Base-by-base conservation (phyloP, 2,888 invertebrate genomes). In the Antitype chi region DNA sequence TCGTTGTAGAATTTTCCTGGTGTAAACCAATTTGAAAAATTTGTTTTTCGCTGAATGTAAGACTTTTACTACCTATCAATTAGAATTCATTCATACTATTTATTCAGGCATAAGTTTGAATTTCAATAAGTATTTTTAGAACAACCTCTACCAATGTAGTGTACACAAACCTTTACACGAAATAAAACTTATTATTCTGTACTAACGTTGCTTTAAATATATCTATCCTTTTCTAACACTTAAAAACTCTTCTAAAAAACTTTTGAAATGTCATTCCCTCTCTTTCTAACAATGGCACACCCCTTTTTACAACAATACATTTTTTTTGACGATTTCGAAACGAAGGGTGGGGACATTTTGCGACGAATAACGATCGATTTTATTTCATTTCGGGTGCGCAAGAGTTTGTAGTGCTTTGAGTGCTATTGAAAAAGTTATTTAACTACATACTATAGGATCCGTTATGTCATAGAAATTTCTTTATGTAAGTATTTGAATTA, bases 201-300 rank as follows among this genome's bases (percentile, higher is more conserved):
- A 59, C 28, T 11, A 78, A 69, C 67, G 55, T 68, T 79, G 43
- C 32, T 2, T 78, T 77, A 74, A 75, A 75, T 81, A 87, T 77
- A 83, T 74, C 84, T 74, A 71, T 91, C 93, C 81, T 82, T 87
- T 82, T 92, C 88, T 84, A 84, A 59, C 78, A 60, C 66, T 75
- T 64, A n/a, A 23, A n/a, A 23, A 52, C 52, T 75, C 43, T 76
- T 67, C 59, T 78, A 70, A 72, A 72, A 38, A 72, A 69, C 53
- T 89, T 91, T 90, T 89, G 66, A 85, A 38, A 75, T 59, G 78
- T 85, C 47, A 62, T 76, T 74, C 88, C 57, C 6, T 92, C 90
- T 88, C 89, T 85, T 85, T 92, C 85, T 87, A 79, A 72, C 80
- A 74, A 17, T 13, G 80, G 87, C 91, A 92, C 90, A 93, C 93